Evolutionary conservation across 2,888 invertebrate species (phyloP).

Genomic region (Cephus runcator): DNA sequence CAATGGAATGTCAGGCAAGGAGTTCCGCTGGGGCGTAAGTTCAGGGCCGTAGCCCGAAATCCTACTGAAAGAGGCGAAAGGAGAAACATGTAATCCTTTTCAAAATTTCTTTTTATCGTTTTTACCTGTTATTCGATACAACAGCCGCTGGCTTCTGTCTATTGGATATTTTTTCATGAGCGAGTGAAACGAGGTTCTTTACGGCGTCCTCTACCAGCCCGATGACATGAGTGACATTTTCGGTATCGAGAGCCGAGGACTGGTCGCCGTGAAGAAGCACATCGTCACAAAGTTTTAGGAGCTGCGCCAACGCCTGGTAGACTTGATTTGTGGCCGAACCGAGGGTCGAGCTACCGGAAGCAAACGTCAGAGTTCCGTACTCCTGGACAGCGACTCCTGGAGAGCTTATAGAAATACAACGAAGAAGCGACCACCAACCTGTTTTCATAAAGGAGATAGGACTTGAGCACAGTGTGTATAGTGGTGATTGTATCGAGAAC

Average conservation of each 20-base stretch:
- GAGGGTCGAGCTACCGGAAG: constrained; percentile 71
- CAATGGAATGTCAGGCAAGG: constrained; percentile 82
- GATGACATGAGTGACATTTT: constrained; percentile 76
- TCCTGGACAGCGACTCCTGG: constrained; percentile 71
- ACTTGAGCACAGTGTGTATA: constrained; percentile 76
- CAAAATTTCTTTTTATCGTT: not conserved
- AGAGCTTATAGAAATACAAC: constrained; percentile 38
- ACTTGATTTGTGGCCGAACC: constrained; percentile 87
- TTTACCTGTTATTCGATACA: constrained; percentile 57
- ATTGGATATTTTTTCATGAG: constrained; percentile 83
- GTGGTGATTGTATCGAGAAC: constrained; percentile 92
- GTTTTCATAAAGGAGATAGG: constrained; percentile 68
- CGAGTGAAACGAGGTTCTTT: constrained; percentile 80
- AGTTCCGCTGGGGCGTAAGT: constrained; percentile 71
- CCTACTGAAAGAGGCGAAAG: constrained; percentile 30
- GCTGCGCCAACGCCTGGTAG: constrained; percentile 85
- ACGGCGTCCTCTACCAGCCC: constrained; percentile 79
- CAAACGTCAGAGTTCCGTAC: constrained; percentile 46
- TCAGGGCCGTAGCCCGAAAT: constrained; percentile 61
- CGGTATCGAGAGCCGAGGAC: constrained; percentile 72
- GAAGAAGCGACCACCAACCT: constrained; percentile 61
- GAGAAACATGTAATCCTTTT: not conserved
- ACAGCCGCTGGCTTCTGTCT: constrained; percentile 65
- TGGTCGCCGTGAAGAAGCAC: constrained; percentile 81
- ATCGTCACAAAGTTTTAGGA: constrained; percentile 91